Evolutionary conservation across 2,113 vertebrate species (phyloP), one percentile per base, ranked within the genome.

Genomic region (Pseudopodoces humilis): DNA sequence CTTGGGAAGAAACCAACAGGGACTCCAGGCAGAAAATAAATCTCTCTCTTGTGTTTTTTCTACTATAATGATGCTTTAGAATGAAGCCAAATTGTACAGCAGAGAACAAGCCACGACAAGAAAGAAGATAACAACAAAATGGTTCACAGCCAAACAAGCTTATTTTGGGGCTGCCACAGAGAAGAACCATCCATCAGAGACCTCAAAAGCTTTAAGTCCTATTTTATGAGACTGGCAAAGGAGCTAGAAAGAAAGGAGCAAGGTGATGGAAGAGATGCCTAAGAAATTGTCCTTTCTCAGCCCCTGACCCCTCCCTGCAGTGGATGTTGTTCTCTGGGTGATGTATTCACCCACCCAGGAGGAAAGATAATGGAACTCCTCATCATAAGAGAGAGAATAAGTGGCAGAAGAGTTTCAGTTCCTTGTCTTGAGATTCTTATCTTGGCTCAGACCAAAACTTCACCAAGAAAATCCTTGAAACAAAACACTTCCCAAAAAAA

Each of bases 21-120:
- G 78, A 58, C 47, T 91, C 78, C 35, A 83, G 75, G 93, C 75
- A 93, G 67, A 85, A 93, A 86, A 93, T 92, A 95, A 94, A 89
- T 92, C 69, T 82, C 53, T 21, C 41, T 44, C 41, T 79, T 79
- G 47, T 47, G 85, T 60, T 83, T 84, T 68, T 68, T 28, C 52
- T 74, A 4, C 50, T 53, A 6, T 8, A 84, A 39, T 4, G 19
- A 30, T 64, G 68, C 25, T 92, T 95, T 95, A 86, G 63, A 71
- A 69, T 1, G 53, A 74, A 78, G 86, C 58, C 92, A 96, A 96
- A 89, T 81, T 56, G 83, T 71, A 59, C n/a, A 46, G 50, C 0
- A 0, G 63, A 77, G 88, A 91, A 87, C 56, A 96, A 85, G 64
- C 59, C 77, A 64, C 0, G 2, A 81, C 64, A 65, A 84, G 67